Evolutionary conservation across 2,888 invertebrate genomes (phyloP), one percentile per base, ranked within the genome.

Genomic region (Antitype chi): DNA sequence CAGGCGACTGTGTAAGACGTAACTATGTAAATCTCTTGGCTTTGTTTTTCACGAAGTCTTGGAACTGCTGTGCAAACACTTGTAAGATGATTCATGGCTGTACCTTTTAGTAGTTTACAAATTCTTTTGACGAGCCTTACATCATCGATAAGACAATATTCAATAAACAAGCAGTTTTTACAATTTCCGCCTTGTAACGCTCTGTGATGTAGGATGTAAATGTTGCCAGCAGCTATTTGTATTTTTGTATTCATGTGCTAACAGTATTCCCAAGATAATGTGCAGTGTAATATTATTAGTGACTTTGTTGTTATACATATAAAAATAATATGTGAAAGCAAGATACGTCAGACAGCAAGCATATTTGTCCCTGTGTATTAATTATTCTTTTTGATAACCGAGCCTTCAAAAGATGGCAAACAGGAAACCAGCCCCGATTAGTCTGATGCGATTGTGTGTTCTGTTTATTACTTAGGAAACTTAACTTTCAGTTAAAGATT

Each of bases 41-140:
- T 72, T 82, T 80, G 81, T 81, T 81, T 81, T 86, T 81, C 67
- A 70, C 62, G 62, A 77, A 63, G 63, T 77, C 76, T 80, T 82
- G 76, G 59, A 81, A 85, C 76, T 85, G 80, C 75, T 85, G 82
- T 80, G 59, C 80, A 85, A 89, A 91, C 87, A 87, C 73, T 73
- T 63, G 70, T 74, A 77, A 74, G 74, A 81, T 91, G 90, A 91
- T 81, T 90, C 90, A 89, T 77, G 75, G 69, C 68, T 81, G 73
- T 84, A 74, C 78, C 78, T 83, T 87, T 77, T 80, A 78, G 76
- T 76, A 87, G 80, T 84, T 86, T 82, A 87, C 76, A 63, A 76
- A 82, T 77, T 77, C 70, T 78, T 82, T 87, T 81, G 71, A 83
- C 83, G 85, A 76, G 62, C 60, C 85, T 89, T 88, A 86, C 88